Evolutionary conservation across 1,140 invertebrate species (phyloP).

Genomic region (Asbolus verrucosus): DNA sequence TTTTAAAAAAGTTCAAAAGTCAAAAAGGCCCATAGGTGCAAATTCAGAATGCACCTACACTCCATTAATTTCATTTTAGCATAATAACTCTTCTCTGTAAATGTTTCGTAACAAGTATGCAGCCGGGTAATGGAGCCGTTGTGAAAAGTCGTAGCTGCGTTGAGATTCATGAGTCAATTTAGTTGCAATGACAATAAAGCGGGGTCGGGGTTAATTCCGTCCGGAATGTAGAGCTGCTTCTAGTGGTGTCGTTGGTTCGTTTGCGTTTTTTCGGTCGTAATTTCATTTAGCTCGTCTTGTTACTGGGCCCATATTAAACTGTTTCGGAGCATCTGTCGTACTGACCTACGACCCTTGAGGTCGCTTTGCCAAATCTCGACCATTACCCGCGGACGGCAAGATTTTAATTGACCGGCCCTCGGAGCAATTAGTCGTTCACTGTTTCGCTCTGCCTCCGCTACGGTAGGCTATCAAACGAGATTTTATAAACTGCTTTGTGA

Average conservation of each 20-base stretch:
- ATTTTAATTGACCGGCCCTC: conserved; percentile 53
- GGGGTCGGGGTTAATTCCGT: conserved; percentile 57
- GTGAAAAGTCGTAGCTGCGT: conserved; percentile 55
- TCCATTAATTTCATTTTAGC: conserved; percentile 45
- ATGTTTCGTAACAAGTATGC: conserved; percentile 50
- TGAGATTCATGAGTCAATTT: conserved; percentile 62
- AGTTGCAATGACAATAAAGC: conserved; percentile 61
- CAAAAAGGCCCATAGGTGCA: too few relatives aligned
- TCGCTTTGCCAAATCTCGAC: conserved; percentile 52
- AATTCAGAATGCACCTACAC: neutral
- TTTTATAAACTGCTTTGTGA: conserved; percentile 53
- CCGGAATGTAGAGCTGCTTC: conserved; percentile 50
- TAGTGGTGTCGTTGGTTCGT: conserved; percentile 10
- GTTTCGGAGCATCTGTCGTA: conserved; percentile 45
- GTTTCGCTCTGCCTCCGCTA: conserved; percentile 24
- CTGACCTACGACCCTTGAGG: conserved; percentile 48
- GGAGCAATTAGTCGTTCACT: conserved; percentile 53
- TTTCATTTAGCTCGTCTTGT: conserved; percentile 28
- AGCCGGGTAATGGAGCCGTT: conserved; percentile 40
- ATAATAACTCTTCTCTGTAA: conserved; percentile 49
- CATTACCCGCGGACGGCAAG: conserved; percentile 44
- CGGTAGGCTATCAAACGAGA: conserved; percentile 38
- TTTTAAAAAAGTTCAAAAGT: too few relatives aligned
- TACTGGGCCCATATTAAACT: conserved; percentile 41
- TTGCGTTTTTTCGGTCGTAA: conserved; percentile 22